These are phyloP conservation scores for Apogon talboti DNA, from an alignment of 2,797 vertebrate species.

Conservation along the genomic window DNA sequence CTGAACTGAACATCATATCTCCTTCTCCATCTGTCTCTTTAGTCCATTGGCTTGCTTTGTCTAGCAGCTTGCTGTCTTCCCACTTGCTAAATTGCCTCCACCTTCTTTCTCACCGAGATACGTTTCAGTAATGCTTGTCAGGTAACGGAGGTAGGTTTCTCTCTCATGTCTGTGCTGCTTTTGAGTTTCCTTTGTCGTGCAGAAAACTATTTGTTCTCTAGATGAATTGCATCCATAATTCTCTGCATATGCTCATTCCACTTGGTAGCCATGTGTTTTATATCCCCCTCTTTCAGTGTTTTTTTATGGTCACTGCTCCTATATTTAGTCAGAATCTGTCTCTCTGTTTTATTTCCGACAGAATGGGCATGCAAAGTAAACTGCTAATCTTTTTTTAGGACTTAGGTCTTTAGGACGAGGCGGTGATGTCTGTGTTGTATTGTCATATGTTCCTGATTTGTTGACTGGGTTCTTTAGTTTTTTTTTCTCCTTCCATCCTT, in stretches of 20 bases:
- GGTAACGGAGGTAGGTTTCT: too few relatives aligned
- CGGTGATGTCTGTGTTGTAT: neutral
- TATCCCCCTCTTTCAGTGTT: neutral
- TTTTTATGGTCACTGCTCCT: slow-evolving; percentile 28
- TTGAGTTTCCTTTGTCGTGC: too few relatives aligned
- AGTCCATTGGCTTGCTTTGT: slow-evolving; percentile 26
- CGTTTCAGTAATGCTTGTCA: too few relatives aligned
- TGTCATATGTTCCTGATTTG: neutral
- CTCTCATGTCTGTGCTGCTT: too few relatives aligned
- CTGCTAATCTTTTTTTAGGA: slow-evolving; percentile 7
- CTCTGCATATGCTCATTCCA: neutral
- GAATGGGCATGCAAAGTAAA: slow-evolving; percentile 16
- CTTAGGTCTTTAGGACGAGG: neutral
- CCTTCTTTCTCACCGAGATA: neutral
- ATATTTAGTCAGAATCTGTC: slow-evolving; percentile 24
- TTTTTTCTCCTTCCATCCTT: neutral
- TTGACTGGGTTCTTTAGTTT: slow-evolving; percentile 2
- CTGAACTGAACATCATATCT: slow-evolving; percentile 20
- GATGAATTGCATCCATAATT: neutral
- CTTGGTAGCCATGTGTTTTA: neutral
- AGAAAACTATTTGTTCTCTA: neutral
- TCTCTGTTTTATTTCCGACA: slow-evolving; percentile 33
- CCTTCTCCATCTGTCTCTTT: slow-evolving; percentile 38
- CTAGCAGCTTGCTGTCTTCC: slow-evolving; percentile 32
- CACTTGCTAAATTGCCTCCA: slow-evolving; percentile 9